These are phyloP conservation scores for Dasyprocta punctata DNA, from an alignment of 2,113 vertebrate species.

Conservation along the genomic window DNA sequence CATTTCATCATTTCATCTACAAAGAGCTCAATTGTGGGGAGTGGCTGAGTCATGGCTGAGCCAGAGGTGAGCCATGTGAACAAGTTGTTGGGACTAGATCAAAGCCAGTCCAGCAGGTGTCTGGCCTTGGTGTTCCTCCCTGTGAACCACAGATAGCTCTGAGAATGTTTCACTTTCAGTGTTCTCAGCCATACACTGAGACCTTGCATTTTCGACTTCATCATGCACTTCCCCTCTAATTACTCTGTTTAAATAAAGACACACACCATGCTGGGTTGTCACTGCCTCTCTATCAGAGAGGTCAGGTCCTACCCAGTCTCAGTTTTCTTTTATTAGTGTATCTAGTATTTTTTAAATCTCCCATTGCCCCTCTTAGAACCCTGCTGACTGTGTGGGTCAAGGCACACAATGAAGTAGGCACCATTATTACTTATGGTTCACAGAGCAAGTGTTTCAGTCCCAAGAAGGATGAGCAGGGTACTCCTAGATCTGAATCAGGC, in stretches of 20 bases:
- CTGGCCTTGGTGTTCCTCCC: not conserved
- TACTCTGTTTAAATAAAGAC: not conserved
- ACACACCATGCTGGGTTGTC: too few species aligned
- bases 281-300: not conserved
- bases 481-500: not conserved
- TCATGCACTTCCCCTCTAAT: not conserved
- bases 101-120: not conserved
- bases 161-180: not conserved
- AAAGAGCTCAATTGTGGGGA: not conserved
- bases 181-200: not conserved
- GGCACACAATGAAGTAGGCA: not conserved
- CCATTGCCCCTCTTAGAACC: too few species aligned
- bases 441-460: not conserved
- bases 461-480: not conserved
- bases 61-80: not conserved
- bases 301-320: not conserved
- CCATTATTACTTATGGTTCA: not conserved
- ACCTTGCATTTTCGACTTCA: not conserved
- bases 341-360: too few species aligned
- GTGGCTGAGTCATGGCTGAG: not conserved
- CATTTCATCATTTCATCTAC: not conserved
- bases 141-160: not conserved
- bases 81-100: not conserved
- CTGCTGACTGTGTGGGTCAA: not conserved
- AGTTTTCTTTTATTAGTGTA: not conserved